Conservation (phyloP, 2,888 invertebrate genomes). For the Spilosoma lubricipeda region DNA sequence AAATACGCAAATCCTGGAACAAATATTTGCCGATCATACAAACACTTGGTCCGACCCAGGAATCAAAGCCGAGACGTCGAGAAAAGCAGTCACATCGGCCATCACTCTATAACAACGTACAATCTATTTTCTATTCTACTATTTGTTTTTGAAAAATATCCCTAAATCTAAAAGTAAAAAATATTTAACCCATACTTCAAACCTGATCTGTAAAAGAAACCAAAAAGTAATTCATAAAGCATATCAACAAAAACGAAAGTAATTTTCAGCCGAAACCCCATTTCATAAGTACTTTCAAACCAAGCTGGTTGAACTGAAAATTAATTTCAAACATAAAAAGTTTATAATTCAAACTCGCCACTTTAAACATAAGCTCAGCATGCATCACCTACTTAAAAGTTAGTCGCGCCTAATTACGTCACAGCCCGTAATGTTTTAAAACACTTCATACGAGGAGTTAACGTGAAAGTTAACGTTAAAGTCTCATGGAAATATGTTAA, state of each 20-base stretch:
- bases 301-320: constrained; percentile 43
- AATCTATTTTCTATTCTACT: not conserved
- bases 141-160: not conserved
- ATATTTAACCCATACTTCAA: not conserved
- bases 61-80: too few species aligned
- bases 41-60: too few species aligned
- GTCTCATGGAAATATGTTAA: constrained; percentile 61
- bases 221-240: not conserved
- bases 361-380: constrained; percentile 57
- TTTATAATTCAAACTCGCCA: constrained; percentile 55
- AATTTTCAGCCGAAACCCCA: constrained; percentile 16
- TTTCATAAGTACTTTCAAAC: constrained; percentile 20
- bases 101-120: not conserved
- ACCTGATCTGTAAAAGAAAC: not conserved
- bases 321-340: constrained; percentile 47
- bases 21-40: too few species aligned
- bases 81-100: too few species aligned
- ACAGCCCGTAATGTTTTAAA: constrained; percentile 75
- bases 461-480: constrained; percentile 65
- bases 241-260: constrained; percentile 12
- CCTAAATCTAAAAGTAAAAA: not conserved
- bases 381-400: constrained; percentile 68
- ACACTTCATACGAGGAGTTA: constrained; percentile 74
- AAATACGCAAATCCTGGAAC: too few species aligned
- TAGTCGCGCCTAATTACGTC: constrained; percentile 70